Conservation (phyloP, 2,113 vertebrate genomes). For the Sebastes schlegelii region DNA sequence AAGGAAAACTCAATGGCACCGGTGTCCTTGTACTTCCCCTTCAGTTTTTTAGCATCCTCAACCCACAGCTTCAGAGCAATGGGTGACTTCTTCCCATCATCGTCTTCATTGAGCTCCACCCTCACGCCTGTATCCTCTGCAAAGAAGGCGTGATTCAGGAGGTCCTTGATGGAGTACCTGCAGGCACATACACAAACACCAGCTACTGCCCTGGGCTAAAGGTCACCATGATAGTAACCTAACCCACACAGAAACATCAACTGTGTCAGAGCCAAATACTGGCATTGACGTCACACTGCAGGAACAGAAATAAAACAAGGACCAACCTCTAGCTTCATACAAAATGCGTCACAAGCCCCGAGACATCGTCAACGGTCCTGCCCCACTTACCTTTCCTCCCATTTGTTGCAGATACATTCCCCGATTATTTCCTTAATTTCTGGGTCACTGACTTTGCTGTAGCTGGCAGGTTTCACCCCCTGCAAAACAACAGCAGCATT, state of each 20-base stretch:
- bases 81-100: slow-evolving; percentile 93
- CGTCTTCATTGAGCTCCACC: slow-evolving; percentile 98
- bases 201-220: slow-evolving; percentile 19
- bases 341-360: neutral
- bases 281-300: slow-evolving; percentile 36
- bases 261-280: slow-evolving; percentile 44
- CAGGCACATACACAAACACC: slow-evolving; percentile 59
- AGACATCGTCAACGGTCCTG: neutral
- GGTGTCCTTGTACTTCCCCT: slow-evolving; percentile 98
- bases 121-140: slow-evolving; percentile 98
- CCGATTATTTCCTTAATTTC: slow-evolving; percentile 99
- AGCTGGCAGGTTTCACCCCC: slow-evolving; percentile 99
- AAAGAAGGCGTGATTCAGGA: slow-evolving; percentile 98
- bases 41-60: slow-evolving; percentile 97
- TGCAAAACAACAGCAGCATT: slow-evolving; percentile 59
- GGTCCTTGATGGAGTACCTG: slow-evolving; percentile 98
- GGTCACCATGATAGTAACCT: slow-evolving; percentile 18
- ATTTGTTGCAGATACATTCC: slow-evolving; percentile 96
- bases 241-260: slow-evolving; percentile 37
- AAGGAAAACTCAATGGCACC: slow-evolving; percentile 98
- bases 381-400: slow-evolving; percentile 94
- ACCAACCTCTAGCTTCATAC: slow-evolving; percentile 13
- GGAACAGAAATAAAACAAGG: slow-evolving; percentile 51
- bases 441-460: slow-evolving; percentile 93
- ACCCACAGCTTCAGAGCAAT: slow-evolving; percentile 98